Conservation (phyloP, 2,797 vertebrate genomes). For the Chrysocyon brachyurus region DNA sequence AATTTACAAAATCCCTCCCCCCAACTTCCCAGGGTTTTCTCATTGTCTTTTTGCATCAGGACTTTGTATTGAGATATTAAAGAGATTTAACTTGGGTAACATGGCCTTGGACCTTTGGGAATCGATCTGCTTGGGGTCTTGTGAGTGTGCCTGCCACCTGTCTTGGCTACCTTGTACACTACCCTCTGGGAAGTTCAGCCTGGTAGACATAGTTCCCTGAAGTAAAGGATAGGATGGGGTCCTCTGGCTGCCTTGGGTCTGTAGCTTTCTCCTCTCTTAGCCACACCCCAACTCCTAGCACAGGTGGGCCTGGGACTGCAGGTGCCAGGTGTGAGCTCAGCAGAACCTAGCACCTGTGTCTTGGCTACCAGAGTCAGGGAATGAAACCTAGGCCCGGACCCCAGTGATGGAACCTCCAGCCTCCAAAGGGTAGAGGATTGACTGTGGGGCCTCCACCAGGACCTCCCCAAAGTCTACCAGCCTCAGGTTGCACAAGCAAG, state of each 20-base stretch:
- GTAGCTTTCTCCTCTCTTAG: neutral
- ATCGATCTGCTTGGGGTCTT: neutral
- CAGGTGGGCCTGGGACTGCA: neutral
- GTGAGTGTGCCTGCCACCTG: neutral
- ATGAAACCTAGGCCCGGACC: neutral
- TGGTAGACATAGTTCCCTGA: neutral
- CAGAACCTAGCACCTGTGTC: neutral
- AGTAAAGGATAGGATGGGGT: neutral
- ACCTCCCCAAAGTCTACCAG: neutral
- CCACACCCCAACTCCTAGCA: neutral
- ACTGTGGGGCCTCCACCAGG: neutral
- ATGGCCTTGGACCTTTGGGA: slow-evolving; percentile 52
- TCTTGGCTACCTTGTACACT: neutral
- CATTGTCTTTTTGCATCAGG: slow-evolving; percentile 82
- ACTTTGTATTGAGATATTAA: slow-evolving; percentile 88
- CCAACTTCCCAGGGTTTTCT: slow-evolving; percentile 78
- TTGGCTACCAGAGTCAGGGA: neutral
- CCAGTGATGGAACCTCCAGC: neutral
- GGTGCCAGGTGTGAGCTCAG: neutral
- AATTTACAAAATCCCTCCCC: slow-evolving; percentile 65
- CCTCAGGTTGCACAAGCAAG: neutral
- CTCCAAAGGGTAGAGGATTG: neutral
- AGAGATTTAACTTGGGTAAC: slow-evolving; percentile 87
- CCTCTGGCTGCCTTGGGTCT: neutral
- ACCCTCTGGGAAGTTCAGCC: neutral